Evolutionary conservation across 1,140 invertebrate species (phyloP).

Genomic region (Heliconius melpomene): DNA sequence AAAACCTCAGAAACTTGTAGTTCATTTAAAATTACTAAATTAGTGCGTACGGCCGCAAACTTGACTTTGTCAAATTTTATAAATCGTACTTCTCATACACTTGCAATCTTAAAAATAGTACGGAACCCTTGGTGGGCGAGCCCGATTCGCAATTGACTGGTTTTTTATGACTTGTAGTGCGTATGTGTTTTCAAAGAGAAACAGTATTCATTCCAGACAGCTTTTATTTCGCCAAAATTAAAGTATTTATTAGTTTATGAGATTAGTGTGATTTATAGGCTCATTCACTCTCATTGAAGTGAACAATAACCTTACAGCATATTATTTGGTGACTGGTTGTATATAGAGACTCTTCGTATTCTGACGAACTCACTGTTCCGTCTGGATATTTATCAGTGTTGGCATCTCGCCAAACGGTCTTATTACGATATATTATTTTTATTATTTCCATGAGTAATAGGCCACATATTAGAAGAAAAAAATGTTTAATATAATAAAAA

Average conservation of each 20-base stretch:
- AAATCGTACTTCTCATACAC: too few relatives aligned
- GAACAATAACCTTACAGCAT: background rate
- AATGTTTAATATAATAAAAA: background rate
- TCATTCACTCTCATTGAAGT: constrained; percentile 6
- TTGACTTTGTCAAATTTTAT: too few relatives aligned
- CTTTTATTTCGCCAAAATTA: background rate
- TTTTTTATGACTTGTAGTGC: too few relatives aligned
- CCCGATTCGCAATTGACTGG: too few relatives aligned
- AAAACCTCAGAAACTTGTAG: too few relatives aligned
- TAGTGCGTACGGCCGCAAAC: too few relatives aligned
- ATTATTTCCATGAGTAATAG: background rate
- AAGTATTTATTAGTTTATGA: background rate
- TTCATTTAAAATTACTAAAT: too few relatives aligned
- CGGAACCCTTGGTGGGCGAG: too few relatives aligned
- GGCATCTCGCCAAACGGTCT: background rate
- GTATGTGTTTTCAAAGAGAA: background rate
- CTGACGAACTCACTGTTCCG: background rate
- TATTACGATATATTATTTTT: constrained; percentile 2
- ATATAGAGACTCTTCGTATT: background rate
- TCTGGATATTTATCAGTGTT: constrained; percentile 2
- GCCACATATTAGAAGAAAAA: background rate
- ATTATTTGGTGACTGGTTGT: too few relatives aligned
- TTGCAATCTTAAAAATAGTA: too few relatives aligned
- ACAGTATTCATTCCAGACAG: background rate
- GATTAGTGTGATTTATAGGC: background rate